phyloP scores from a whole-genome alignment of 2,797 vertebrate genomes.

The Chelidonichthys spinosus region DNA sequence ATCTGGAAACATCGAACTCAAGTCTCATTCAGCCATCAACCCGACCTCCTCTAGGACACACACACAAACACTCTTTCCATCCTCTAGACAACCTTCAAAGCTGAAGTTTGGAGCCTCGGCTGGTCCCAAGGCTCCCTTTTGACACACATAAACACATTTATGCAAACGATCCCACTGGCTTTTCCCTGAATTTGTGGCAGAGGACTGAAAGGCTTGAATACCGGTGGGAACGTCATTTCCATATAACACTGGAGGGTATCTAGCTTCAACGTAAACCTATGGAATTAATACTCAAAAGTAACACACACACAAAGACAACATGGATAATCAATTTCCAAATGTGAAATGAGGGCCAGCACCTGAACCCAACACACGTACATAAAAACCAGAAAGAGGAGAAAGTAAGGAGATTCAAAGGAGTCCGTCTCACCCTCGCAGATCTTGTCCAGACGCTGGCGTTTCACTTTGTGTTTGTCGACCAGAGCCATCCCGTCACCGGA shows the following conservation, averaged over 20 bases:
- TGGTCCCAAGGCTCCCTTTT: constrained; percentile 67
- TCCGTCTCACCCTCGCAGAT: constrained; percentile 86
- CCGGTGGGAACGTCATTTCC: constrained; percentile 51
- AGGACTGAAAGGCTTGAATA: constrained; percentile 47
- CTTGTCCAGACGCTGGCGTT: constrained; percentile 86
- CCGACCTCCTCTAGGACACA: constrained; percentile 19
- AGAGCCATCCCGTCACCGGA: constrained; percentile 79
- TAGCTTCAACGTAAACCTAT: constrained; percentile 27
- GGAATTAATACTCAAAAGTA: constrained; percentile 16
- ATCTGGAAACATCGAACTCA: constrained; percentile 68
- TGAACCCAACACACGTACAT: constrained; percentile 1
- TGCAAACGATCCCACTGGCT: constrained; percentile 60
- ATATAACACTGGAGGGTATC: constrained; percentile 30
- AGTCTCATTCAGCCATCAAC: constrained; percentile 61
- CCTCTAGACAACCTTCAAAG: constrained; percentile 58
- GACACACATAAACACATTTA: constrained; percentile 69
- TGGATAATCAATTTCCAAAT: constrained; percentile 14
- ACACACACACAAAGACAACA: constrained; percentile 5
- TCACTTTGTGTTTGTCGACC: constrained; percentile 89
- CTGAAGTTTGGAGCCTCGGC: constrained; percentile 57
- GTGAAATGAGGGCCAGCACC: constrained; percentile 3
- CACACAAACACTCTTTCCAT: background rate
- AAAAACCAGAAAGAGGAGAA: constrained; percentile 2
- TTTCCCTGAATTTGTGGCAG: constrained; percentile 56
- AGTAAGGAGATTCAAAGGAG: background rate